Base-by-base conservation (phyloP, 2,888 invertebrate genomes). In the Apamea anceps region DNA sequence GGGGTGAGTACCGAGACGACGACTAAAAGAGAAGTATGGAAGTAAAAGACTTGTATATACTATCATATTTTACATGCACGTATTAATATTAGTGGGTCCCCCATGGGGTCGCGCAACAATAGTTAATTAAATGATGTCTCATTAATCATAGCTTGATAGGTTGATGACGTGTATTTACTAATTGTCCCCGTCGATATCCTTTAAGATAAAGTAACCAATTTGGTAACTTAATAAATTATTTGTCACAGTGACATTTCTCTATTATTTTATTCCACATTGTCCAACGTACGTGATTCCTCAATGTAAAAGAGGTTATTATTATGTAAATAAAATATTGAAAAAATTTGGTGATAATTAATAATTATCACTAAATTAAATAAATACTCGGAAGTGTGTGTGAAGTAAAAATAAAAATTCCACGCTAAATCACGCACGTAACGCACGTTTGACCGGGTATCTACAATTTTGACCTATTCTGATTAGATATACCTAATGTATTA, bases 391-490 rank as follows among this genome's bases (percentile, higher is more conserved):
- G 32, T 51, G 3, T 21, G 2, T 42, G 4, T 67, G 51, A 28
- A 72, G 48, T 54, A 48, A 48, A 70, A 25, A 66, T 8, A 79
- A 77, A 72, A 21, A 79, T 63, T 79, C 57, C 80, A 70, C 25
- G 32, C 32, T 32, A 32, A 32, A 32, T 1, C 32, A 32, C 32
- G 32, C 32, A 32, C 32, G 32, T 32, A 0, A 32, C 32, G 32
- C 32, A 32, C 32, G 32, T 32, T 32, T 32, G 32, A 32, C 32
- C 32, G 32, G 32, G 51, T 77, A 77, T 70, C 83, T 13, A 51
- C 8, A 45, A 32, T 2, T 6, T 70, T 84, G 85, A 82, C 72
- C 84, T 63, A 0, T 28, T 32, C n/a, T 62, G 57, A 78, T 79
- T 68, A 54, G 25, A 25, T 54, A 54, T 54, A 54, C 6, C 21